Evolutionary conservation across 2,113 vertebrate species (phyloP).

Genomic region (Xenus cinereus): DNA sequence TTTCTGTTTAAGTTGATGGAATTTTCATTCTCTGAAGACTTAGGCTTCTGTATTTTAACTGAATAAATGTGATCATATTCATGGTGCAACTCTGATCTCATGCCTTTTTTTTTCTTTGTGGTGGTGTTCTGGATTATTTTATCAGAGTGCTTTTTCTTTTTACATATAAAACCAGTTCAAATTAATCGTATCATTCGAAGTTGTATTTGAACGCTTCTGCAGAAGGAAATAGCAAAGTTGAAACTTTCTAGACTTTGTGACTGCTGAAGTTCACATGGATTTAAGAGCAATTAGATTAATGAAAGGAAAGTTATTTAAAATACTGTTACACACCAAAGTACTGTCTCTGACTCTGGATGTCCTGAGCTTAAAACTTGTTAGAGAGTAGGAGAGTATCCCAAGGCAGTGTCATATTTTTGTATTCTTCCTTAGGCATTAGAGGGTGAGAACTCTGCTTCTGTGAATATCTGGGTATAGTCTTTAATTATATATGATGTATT

Average conservation of each 20-base stretch:
- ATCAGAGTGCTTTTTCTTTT: not conserved
- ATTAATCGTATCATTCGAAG: not conserved
- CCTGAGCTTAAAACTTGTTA: not conserved
- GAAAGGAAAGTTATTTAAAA: not conserved
- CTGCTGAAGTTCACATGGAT: not conserved
- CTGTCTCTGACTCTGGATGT: not conserved
- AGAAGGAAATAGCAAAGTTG: not conserved
- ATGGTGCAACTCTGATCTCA: not conserved
- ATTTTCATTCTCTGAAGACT: not conserved
- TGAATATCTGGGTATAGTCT: not conserved
- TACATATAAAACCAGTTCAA: not conserved
- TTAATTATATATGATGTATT: constrained; percentile 62
- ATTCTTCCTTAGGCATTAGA: constrained; percentile 44
- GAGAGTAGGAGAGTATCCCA: constrained; percentile 20
- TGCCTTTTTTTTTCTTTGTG: not conserved
- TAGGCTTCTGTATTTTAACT: not conserved
- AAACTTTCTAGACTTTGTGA: not conserved
- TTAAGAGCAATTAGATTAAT: not conserved
- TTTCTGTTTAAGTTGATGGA: constrained; percentile 5
- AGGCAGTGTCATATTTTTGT: constrained; percentile 50
- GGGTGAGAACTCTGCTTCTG: not conserved
- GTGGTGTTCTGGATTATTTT: not conserved
- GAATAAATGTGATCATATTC: not conserved
- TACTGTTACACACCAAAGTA: not conserved
- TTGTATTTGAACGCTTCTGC: not conserved